A percentile compares a stretch with the other conserved stretches of the same genome.
These are phyloP conservation scores for Catocala sponsa DNA, from an alignment of 2,888 invertebrate species.

Conservation along the genomic window DNA sequence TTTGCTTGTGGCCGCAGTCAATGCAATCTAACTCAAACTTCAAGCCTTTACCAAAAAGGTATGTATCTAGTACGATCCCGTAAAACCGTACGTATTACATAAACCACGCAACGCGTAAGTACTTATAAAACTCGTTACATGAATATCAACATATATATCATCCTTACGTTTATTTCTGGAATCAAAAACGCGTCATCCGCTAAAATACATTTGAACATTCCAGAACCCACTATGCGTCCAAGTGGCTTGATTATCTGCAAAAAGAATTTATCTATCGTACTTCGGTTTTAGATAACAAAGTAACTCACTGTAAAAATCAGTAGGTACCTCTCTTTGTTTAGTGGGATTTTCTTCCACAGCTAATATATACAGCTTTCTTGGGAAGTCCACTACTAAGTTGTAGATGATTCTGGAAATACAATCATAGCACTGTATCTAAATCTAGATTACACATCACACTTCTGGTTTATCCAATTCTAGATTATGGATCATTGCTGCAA, in stretches of 20 bases:
- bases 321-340: conserved; percentile 77
- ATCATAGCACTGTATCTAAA: no score
- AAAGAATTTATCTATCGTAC: conserved; percentile 27
- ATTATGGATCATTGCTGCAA: no score
- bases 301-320: conserved; percentile 1
- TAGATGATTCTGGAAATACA: conserved; percentile 75
- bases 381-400: conserved; percentile 83
- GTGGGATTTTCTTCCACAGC: conserved; percentile 89
- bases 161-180: conserved; percentile 78
- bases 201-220: conserved; percentile 86
- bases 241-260: conserved; percentile 88
- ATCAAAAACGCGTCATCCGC: conserved; percentile 88
- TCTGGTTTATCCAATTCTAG: no score
- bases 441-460: no score
- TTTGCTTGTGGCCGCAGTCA: no score
- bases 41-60: no score
- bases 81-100: no score
- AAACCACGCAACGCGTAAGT: no score
- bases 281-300: background rate
- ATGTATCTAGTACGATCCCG: no score
- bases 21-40: no score
- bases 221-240: conserved; percentile 83
- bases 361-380: conserved; percentile 88
- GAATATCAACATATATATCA: background rate
- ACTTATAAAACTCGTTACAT: no score